Evolutionary conservation across 2,797 vertebrate species (phyloP), one percentile per base, ranked within the genome.

Genomic region (Echeneis naucrates): DNA sequence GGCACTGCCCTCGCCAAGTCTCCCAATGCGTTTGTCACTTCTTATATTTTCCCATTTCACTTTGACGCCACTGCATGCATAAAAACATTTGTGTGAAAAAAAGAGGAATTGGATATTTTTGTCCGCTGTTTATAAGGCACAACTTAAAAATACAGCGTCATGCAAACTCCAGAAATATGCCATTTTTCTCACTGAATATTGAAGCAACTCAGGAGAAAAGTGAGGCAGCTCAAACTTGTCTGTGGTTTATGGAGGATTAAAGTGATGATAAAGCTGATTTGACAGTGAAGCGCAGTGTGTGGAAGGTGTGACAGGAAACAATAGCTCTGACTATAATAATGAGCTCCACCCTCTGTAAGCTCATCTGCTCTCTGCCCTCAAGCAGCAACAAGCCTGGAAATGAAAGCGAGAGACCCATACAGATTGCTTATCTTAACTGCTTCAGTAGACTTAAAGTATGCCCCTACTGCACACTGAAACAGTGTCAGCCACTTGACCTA

Each of bases 401-500:
- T 35, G 58, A 78, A 77, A 84, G 86, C 13, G 12, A 80, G 79
- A 78, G 74, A 77, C 62, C 53, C 59, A 38, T 45, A 63, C 80
- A 56, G 70, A 82, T 69, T 77, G 35, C 82, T 85, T 87, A 91
- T 90, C 87, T 85, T 63, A 79, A 84, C 76, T 88, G 78, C 83
- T 83, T 74, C 76, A 77, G 62, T 70, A 78, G 82, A 82, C 76
- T 74, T 68, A 58, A 84, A 92, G 82, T 88, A 85, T 92, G 85
- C 76, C 79, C 67, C 77, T 77, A 76, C 83, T 84, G 80, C 82
- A 60, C 73, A 66, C 64, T 78, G 78, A 84, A 77, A 84, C 68
- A 66, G 83, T 89, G 83, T 88, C 86, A 89, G 79, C 77, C 81
- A 87, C 86, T 86, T 93, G 88, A 92, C 90, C 91, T 86, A 90